A percentile compares a stretch with the other conserved stretches of the same genome.
Evolutionary conservation across 2,888 invertebrate species (phyloP).

Genomic region (Melieria crassipennis): DNA sequence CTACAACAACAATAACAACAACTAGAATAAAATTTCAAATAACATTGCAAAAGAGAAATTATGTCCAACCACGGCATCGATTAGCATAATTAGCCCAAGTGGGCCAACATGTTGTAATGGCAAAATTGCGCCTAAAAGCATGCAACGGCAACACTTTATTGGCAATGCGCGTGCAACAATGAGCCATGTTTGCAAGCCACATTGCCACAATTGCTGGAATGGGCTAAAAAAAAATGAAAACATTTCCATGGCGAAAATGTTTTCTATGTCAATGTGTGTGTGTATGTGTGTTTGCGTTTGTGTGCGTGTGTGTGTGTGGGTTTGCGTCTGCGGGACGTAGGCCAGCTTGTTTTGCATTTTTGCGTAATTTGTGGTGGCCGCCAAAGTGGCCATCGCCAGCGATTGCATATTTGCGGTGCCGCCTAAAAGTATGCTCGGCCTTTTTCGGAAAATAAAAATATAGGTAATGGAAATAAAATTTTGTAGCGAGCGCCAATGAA

Average conservation of each 20-base stretch:
- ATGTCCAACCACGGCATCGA: background rate
- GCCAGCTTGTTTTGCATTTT: slow-evolving; percentile 3
- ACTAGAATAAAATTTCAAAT: slow-evolving; percentile 22
- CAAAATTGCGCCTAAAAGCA: slow-evolving; percentile 32
- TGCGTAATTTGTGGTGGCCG: background rate
- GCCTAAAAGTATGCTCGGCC: too few relatives aligned
- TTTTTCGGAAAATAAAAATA: too few relatives aligned
- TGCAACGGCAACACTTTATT: slow-evolving; percentile 21
- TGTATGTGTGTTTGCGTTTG: background rate
- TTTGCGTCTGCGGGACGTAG: slow-evolving; percentile 19
- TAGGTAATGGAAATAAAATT: too few relatives aligned
- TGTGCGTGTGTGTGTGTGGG: slow-evolving; percentile 3
- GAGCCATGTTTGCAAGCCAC: too few relatives aligned
- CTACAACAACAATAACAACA: background rate
- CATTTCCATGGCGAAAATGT: too few relatives aligned
- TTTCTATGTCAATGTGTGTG: background rate
- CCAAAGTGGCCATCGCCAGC: background rate
- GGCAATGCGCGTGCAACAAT: too few relatives aligned
- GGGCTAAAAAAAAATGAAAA: too few relatives aligned
- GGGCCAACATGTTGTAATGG: too few relatives aligned
- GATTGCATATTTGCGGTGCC: background rate
- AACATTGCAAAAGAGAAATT: slow-evolving; percentile 19
- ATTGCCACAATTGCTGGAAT: too few relatives aligned
- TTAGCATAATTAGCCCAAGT: slow-evolving; percentile 39
- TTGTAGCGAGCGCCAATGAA: too few relatives aligned